A percentile compares a stretch with the other conserved stretches of the same genome.
Conservation (phyloP, 2,113 vertebrate species). For the Rattus norvegicus region DNA sequence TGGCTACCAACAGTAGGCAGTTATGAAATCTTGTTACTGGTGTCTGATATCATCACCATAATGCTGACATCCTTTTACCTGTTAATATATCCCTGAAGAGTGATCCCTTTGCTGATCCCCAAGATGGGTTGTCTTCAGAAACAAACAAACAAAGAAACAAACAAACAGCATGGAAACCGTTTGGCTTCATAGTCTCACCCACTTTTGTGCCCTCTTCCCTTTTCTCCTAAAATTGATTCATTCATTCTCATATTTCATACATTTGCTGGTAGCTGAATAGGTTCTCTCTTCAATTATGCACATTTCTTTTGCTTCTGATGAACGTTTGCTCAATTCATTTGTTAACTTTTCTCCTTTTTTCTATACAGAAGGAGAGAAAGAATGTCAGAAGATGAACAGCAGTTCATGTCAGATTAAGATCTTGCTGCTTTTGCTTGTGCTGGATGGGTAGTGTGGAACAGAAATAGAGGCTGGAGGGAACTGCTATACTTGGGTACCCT, state of each 20-base stretch:
- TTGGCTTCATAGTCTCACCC: neutral
- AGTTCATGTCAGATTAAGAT: neutral
- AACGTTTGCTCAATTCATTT: neutral
- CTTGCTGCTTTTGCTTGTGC: neutral
- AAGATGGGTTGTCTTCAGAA: neutral
- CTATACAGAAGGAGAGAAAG: neutral
- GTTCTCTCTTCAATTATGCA: neutral
- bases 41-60: neutral
- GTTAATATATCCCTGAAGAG: neutral
- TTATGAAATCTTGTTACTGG: constrained; percentile 4
- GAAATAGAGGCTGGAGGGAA: constrained; percentile 20
- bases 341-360: neutral
- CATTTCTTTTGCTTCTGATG: constrained; percentile 31
- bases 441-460: constrained; percentile 26
- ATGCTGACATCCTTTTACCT: neutral
- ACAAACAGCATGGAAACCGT: neutral
- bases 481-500: neutral
- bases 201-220: constrained; percentile 33
- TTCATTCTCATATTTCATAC: neutral
- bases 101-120: neutral
- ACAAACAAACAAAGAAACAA: neutral
- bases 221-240: neutral
- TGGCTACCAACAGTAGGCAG: neutral
- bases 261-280: neutral
- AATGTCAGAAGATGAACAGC: constrained; percentile 31